These are phyloP conservation scores for Pseudorhiza aurosa DNA, from an alignment of 30 jellyfish, hydroid and myxozoan species.

Conservation along the genomic window DNA sequence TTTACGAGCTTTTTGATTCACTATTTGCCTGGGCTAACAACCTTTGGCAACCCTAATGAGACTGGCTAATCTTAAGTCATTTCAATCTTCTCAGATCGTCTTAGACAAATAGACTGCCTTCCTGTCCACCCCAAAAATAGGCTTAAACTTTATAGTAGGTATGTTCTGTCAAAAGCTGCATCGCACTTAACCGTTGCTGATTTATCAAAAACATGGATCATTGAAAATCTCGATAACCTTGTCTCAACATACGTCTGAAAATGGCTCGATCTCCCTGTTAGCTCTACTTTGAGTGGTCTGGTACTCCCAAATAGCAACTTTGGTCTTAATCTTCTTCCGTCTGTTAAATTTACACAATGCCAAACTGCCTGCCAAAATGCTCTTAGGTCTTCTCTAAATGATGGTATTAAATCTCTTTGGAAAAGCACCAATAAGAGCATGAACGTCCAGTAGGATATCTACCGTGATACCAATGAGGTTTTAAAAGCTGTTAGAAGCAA, in stretches of 20 bases:
- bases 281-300: not conserved
- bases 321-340: constrained; percentile 21
- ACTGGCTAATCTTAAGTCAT: too few relatives aligned
- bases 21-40: too few relatives aligned
- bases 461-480: too few relatives aligned
- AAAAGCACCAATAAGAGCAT: too few relatives aligned
- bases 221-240: constrained; percentile 3
- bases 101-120: not conserved
- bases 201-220: constrained; percentile 10
- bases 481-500: too few relatives aligned
- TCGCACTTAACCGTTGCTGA: constrained; percentile 26
- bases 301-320: constrained; percentile 9
- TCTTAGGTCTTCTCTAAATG: too few relatives aligned
- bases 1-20: too few relatives aligned
- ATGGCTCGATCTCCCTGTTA: constrained; percentile 21
- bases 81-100: too few relatives aligned
- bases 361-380: too few relatives aligned
- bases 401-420: too few relatives aligned
- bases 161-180: not conserved
- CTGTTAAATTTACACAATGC: constrained; percentile 2
- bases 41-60: too few relatives aligned
- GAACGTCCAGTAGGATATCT: too few relatives aligned
- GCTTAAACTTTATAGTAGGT: not conserved
- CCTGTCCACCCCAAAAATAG: constrained; percentile 26
- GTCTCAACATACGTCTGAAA: not conserved